Percentiles rank a stretch among this genome's conserved stretches.
Evolutionary conservation across 2,797 vertebrate genomes (phyloP).

Genomic region (Platalea minor): DNA sequence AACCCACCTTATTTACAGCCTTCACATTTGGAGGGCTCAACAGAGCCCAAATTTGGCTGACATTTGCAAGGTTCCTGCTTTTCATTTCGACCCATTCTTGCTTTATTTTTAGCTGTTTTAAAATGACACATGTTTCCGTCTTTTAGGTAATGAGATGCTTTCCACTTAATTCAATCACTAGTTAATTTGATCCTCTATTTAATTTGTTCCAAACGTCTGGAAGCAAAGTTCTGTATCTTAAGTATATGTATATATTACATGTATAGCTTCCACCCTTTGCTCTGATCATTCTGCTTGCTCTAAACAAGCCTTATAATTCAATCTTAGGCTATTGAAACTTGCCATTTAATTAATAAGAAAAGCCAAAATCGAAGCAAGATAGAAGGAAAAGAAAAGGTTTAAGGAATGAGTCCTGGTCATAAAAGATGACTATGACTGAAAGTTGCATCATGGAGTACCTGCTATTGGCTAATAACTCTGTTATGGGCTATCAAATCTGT

Average conservation of each 20-base stretch:
- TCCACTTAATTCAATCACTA: conserved; percentile 67
- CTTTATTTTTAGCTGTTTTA: conserved; percentile 71
- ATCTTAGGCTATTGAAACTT: conserved; percentile 32
- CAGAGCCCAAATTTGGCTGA: conserved; percentile 35
- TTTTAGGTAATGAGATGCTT: conserved; percentile 69
- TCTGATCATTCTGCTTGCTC: conserved; percentile 45
- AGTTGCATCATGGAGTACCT: neutral
- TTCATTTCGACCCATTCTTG: conserved; percentile 58
- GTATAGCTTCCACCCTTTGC: conserved; percentile 2
- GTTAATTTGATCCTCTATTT: conserved; percentile 63
- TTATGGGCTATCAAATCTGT: neutral
- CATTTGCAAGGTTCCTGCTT: conserved; percentile 57
- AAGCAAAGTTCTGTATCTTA: conserved; percentile 28
- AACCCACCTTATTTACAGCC: conserved; percentile 44
- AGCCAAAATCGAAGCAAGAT: neutral
- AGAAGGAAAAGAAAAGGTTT: neutral
- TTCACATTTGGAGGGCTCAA: neutral
- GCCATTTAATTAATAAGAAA: conserved; percentile 60
- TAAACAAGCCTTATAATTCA: conserved; percentile 54
- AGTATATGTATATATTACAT: conserved; percentile 35
- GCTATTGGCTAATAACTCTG: neutral
- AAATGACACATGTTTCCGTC: conserved; percentile 63
- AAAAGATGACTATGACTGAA: neutral
- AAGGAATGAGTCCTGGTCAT: neutral
- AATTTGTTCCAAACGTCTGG: conserved; percentile 62